phyloP scores from a whole-genome alignment of 2,888 invertebrate species.

The Drosophila subquinaria region DNA sequence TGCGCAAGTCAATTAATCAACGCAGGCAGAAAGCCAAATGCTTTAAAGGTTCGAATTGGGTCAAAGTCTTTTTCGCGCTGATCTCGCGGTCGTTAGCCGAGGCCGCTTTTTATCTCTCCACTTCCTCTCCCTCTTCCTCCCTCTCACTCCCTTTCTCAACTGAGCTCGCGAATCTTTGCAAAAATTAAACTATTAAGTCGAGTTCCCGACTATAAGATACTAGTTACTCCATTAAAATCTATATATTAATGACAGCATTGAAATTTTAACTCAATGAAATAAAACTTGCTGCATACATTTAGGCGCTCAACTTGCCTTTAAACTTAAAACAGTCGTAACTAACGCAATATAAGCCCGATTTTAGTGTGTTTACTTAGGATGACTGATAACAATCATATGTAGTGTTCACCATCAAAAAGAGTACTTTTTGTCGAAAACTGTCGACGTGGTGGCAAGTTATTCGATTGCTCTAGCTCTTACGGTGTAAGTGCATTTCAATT shows the following conservation, averaged over 20 bases:
- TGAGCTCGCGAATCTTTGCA: not conserved
- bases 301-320: not conserved
- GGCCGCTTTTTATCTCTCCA: slow-evolving; percentile 28
- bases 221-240: not conserved
- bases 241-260: not conserved
- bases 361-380: not conserved
- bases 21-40: slow-evolving; percentile 52
- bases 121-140: not conserved
- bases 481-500: too few relatives aligned
- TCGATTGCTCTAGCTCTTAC: too few relatives aligned
- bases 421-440: not conserved
- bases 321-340: not conserved
- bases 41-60: slow-evolving; percentile 72
- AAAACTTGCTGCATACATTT: not conserved
- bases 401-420: not conserved
- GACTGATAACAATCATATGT: not conserved
- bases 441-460: too few relatives aligned
- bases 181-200: not conserved
- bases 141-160: not conserved
- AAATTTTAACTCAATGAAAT: not conserved
- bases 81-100: slow-evolving; percentile 63
- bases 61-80: slow-evolving; percentile 64
- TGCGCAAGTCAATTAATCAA: slow-evolving; percentile 77
- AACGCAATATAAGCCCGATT: not conserved
- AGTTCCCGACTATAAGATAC: slow-evolving; percentile 1